These are phyloP conservation scores for Hydrozoanthus tunicans DNA, from an alignment of 64 coral and sea anemone species.

Conservation along the genomic window DNA sequence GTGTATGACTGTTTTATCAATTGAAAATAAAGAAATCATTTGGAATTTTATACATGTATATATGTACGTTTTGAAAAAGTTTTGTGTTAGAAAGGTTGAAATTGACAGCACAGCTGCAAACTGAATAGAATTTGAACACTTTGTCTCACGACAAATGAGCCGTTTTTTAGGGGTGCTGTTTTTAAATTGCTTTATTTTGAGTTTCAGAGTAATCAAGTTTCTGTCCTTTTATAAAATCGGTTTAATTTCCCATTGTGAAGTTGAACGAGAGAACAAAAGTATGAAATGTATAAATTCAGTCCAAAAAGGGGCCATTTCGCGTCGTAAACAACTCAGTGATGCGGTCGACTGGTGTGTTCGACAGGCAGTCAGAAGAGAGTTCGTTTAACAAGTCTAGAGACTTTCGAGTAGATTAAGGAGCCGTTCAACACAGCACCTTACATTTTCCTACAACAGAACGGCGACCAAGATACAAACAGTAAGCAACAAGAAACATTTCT, in stretches of 20 bases:
- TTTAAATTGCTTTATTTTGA: slow-evolving; percentile 8
- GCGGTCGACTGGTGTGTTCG: background rate
- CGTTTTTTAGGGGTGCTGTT: background rate
- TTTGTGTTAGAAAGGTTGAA: background rate
- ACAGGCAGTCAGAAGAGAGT: no score
- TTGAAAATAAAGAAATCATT: background rate
- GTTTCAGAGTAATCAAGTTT: no score
- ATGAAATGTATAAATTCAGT: background rate
- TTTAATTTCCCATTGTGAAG: background rate
- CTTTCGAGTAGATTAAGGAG: background rate
- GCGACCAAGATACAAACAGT: background rate
- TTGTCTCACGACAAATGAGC: slow-evolving; percentile 21
- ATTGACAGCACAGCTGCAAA: background rate
- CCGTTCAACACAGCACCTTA: background rate
- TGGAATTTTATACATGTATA: background rate
- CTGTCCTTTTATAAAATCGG: no score
- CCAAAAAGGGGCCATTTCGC: background rate
- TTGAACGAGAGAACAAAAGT: background rate
- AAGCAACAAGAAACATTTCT: background rate
- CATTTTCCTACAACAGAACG: background rate
- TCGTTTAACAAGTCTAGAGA: background rate
- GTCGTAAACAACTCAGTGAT: background rate
- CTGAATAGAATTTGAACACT: slow-evolving; percentile 27
- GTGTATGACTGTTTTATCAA: background rate
- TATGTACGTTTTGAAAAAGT: background rate